A percentile compares a stretch with the other conserved stretches of the same genome.
These are phyloP conservation scores for Mionectes olivaceus DNA, from an alignment of 2,797 vertebrate genomes.

Conservation along the genomic window DNA sequence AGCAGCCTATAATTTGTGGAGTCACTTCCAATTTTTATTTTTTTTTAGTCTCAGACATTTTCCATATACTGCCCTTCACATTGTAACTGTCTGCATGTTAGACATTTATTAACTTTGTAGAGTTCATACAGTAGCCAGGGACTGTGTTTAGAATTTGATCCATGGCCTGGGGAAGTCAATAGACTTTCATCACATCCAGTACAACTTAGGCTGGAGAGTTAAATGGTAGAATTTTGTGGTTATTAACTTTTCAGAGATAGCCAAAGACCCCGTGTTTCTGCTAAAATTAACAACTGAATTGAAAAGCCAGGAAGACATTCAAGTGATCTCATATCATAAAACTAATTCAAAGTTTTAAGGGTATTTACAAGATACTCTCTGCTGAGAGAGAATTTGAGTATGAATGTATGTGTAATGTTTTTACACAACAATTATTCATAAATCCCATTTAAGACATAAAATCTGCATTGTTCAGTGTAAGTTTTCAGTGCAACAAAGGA, in stretches of 20 bases:
- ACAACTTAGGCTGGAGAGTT: neutral
- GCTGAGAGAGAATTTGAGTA: neutral
- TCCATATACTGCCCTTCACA: neutral
- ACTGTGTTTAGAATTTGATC: conserved; percentile 55
- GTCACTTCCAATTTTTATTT: neutral
- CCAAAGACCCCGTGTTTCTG: neutral
- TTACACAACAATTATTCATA: neutral
- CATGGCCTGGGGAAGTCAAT: conserved; percentile 35
- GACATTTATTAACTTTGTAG: conserved; percentile 64
- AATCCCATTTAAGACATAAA: neutral
- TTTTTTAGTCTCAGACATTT: neutral
- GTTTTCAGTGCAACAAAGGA: neutral
- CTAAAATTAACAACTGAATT: neutral
- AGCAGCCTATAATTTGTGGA: neutral
- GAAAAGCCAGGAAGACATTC: neutral
- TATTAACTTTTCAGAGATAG: conserved; percentile 21
- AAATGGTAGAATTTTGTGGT: conserved; percentile 21
- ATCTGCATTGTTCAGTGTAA: neutral
- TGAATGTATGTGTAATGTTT: neutral
- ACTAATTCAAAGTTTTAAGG: neutral
- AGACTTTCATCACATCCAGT: conserved; percentile 38
- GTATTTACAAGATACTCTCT: neutral
- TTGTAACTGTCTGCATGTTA: conserved; percentile 17
- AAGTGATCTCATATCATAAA: neutral
- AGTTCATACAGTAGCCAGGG: conserved; percentile 22